Evolutionary conservation across 1,140 invertebrate genomes (phyloP).

Genomic region (Daktulosphaira vitifoliae): DNA sequence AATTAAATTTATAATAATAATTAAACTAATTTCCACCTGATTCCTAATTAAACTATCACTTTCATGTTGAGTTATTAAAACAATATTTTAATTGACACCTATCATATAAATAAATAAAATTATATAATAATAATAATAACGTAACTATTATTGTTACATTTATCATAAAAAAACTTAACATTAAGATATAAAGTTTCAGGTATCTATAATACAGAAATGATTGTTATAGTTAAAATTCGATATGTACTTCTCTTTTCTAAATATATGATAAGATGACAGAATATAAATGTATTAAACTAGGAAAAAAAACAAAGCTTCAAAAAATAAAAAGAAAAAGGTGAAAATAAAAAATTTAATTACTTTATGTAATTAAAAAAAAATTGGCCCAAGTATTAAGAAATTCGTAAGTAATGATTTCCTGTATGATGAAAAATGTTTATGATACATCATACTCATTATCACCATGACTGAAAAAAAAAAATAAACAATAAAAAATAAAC

Average conservation of each 20-base stretch:
- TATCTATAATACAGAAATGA: constrained; percentile 26
- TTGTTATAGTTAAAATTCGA: constrained; percentile 28
- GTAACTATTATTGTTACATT: too few relatives aligned
- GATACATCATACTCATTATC: too few relatives aligned
- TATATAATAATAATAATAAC: neutral
- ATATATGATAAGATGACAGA: neutral
- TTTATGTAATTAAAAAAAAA: too few relatives aligned
- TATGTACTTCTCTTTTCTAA: constrained; percentile 24
- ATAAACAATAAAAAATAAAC: constrained; percentile 32
- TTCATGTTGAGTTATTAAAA: constrained; percentile 9
- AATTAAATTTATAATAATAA: too few relatives aligned
- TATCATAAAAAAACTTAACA: constrained; percentile 23
- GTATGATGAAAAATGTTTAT: too few relatives aligned
- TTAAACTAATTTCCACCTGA: constrained; percentile 1
- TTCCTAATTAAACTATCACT: constrained; percentile 9
- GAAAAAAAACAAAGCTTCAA: constrained; percentile 17
- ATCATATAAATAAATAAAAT: constrained; percentile 1
- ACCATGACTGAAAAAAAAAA: constrained; percentile 1
- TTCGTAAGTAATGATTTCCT: too few relatives aligned
- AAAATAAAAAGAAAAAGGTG: neutral
- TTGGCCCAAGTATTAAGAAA: too few relatives aligned
- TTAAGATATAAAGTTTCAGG: constrained; percentile 2
- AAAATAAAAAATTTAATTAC: constrained; percentile 20
- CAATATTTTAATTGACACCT: constrained; percentile 13
- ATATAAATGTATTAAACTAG: constrained; percentile 3